phyloP scores from a whole-genome alignment of 2,888 invertebrate genomes.

The Ornithoptera alexandrae region DNA sequence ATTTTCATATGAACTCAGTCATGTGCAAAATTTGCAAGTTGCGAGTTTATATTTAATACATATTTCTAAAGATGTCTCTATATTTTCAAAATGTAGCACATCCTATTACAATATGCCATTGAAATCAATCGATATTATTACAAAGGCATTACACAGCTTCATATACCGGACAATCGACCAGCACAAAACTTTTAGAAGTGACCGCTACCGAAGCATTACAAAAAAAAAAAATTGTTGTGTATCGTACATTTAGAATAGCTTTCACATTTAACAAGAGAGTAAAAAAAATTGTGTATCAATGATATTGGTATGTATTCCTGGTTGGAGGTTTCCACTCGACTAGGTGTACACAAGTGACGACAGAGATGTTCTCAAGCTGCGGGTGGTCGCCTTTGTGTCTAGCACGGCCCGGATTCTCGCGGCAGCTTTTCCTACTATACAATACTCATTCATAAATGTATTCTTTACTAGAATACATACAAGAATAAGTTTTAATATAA shows the following conservation, averaged over 20 bases:
- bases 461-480: not conserved
- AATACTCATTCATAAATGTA: constrained; percentile 37
- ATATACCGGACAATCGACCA: constrained; percentile 62
- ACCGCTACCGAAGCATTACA: constrained; percentile 28
- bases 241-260: constrained; percentile 25
- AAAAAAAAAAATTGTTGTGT: constrained; percentile 26
- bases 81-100: constrained; percentile 44
- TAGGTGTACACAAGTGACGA: constrained; percentile 48
- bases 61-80: constrained; percentile 43
- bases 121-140: constrained; percentile 17
- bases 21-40: constrained; percentile 30
- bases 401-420: constrained; percentile 5
- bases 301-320: constrained; percentile 50
- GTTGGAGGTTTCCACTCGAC: constrained; percentile 59
- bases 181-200: constrained; percentile 55
- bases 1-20: not conserved
- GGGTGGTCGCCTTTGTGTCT: constrained; percentile 58
- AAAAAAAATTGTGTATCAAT: constrained; percentile 46
- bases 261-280: constrained; percentile 33
- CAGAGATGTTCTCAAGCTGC: constrained; percentile 49
- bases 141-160: constrained; percentile 28
- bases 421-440: constrained; percentile 41
- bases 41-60: constrained; percentile 42
- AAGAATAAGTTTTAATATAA: not conserved
- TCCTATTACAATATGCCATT: constrained; percentile 34